Conservation (phyloP, 2,888 invertebrate species). For the Syrphus vitripennis region DNA sequence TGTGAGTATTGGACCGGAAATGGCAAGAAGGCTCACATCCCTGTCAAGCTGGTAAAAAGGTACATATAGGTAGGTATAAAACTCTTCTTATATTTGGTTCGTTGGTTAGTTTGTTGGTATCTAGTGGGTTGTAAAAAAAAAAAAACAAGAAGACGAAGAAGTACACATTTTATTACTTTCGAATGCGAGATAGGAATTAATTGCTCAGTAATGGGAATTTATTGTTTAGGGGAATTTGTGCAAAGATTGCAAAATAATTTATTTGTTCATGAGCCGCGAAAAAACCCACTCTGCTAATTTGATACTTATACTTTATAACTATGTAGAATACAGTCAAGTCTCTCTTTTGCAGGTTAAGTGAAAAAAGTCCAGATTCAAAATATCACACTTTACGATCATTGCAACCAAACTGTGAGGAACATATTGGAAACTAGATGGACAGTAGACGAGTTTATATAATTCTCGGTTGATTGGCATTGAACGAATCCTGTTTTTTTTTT, state of each 20-base stretch:
- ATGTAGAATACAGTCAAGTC: not conserved
- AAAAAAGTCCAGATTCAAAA: not conserved
- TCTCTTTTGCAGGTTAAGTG: too few relatives aligned
- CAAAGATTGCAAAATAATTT: slow-evolving; percentile 60
- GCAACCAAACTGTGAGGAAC: not conserved
- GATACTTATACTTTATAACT: slow-evolving; percentile 39
- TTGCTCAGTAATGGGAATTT: slow-evolving; percentile 69
- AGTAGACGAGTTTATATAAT: too few relatives aligned
- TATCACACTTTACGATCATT: not conserved
- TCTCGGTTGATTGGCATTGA: too few relatives aligned
- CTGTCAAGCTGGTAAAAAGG: not conserved
- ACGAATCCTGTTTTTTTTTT: too few relatives aligned
- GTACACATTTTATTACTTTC: slow-evolving; percentile 62
- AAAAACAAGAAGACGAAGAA: too few relatives aligned
- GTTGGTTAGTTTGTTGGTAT: not conserved
- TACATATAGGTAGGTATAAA: too few relatives aligned
- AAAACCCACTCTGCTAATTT: slow-evolving; percentile 27
- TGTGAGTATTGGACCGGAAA: slow-evolving; percentile 34
- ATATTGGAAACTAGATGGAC: too few relatives aligned
- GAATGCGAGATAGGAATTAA: slow-evolving; percentile 62
- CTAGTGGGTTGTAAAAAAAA: not conserved
- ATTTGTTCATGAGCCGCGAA: slow-evolving; percentile 22
- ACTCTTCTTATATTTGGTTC: not conserved
- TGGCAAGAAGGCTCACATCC: slow-evolving; percentile 20
- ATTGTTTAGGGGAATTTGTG: slow-evolving; percentile 48